Base-by-base conservation (phyloP, 1,140 invertebrate species). In the Cydia strobilella region DNA sequence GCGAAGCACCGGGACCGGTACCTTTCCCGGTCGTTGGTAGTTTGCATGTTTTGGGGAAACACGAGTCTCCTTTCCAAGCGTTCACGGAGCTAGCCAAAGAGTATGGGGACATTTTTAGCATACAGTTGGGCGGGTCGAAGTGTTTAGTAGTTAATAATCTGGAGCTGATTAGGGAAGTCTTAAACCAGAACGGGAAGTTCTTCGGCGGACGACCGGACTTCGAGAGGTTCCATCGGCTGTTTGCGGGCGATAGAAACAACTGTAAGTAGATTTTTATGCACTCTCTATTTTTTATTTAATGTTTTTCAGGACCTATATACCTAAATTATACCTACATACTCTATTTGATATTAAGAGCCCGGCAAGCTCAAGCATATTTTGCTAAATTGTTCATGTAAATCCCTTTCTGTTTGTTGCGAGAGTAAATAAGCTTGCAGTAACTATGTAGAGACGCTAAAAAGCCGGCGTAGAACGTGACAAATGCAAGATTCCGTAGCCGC, bases 131-230 rank as follows among this genome's bases (percentile, higher is more conserved):
- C 0, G 90, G 93, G 1, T 94, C 94, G 0, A 94, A 94, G 20
- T 97, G 96, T 83, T 90, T 97, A 4, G 95, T 98, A 13, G 95
- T 98, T 23, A 97, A 96, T 85, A 96, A 95, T 79, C 94, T 96
- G 80, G 93, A 95, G 3, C 85, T 95, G 13, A 96, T 98, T 78
- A 95, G 95, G 76, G 96, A 97, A 86, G 96, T 98, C 18, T 94
- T 98, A 15, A 96, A 97, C 82, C 94, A 95, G 75, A 97, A 97
- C 87, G 96, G 96, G 48, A 95, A 95, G 74, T 94, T 95, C 78
- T 97, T 98, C 88, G 96, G 96, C 2, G 96, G 96, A 6, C 92
- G 97, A 42, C 97, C 97, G 0, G 95, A 97, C 85, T 98, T 97
- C 86, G 82, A 96, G 39, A 92, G 97, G 0, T 92, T 92, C 75